Conservation (phyloP, 2,797 vertebrate genomes). For the Pelobates cultripes region DNA sequence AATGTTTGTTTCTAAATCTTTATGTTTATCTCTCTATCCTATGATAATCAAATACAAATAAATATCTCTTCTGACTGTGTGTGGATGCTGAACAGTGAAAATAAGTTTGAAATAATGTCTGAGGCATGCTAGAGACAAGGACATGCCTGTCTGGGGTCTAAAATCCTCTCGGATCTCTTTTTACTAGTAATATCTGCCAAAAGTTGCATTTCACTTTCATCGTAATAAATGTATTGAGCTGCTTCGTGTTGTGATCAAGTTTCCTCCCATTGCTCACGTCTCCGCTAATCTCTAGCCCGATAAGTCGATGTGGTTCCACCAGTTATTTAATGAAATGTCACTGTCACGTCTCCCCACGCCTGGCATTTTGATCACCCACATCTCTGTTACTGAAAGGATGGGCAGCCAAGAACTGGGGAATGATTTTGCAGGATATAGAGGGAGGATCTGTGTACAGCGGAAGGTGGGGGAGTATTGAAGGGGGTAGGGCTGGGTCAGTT, state of each 20-base stretch:
- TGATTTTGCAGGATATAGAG: slow-evolving; percentile 8
- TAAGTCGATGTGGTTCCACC: slow-evolving; percentile 9
- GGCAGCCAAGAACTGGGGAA: slow-evolving; percentile 11
- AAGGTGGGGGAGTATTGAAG: slow-evolving; percentile 41
- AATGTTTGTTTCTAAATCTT: background rate
- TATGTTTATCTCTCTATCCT: background rate
- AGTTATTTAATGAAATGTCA: slow-evolving; percentile 29
- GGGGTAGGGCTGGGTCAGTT: slow-evolving; percentile 7
- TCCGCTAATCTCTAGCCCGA: background rate
- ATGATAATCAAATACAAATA: too few species aligned
- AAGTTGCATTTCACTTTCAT: background rate
- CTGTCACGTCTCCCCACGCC: slow-evolving; percentile 13
- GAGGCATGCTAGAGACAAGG: too few species aligned
- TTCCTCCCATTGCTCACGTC: background rate
- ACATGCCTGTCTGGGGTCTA: background rate
- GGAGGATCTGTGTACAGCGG: slow-evolving; percentile 22
- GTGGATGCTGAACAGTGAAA: too few species aligned
- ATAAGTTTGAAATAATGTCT: too few species aligned
- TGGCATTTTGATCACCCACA: slow-evolving; percentile 42
- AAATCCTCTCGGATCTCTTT: background rate
- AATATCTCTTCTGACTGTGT: too few species aligned
- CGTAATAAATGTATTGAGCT: background rate
- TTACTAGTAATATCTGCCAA: background rate
- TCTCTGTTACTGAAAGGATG: slow-evolving; percentile 24
- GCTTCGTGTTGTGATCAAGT: background rate